Evolutionary conservation across 2,113 vertebrate species (phyloP).

Genomic region (Ibidorhyncha struthersii): DNA sequence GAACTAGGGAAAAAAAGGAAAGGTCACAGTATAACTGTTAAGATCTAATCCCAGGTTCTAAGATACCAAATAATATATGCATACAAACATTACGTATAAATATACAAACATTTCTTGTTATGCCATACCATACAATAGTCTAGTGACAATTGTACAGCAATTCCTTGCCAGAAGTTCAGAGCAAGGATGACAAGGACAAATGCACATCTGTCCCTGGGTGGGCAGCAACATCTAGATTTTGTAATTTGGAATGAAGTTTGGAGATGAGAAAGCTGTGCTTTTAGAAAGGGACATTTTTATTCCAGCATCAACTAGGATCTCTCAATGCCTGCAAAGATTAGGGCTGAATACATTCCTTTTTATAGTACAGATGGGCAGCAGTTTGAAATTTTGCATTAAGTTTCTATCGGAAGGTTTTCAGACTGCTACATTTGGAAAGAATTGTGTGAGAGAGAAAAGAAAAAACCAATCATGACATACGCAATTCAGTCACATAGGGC

Average conservation of each 20-base stretch:
- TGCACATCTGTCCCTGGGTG: not conserved
- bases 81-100: not conserved
- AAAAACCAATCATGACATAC: not conserved
- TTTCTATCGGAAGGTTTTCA: not conserved
- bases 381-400: not conserved
- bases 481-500: not conserved
- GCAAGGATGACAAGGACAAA: not conserved
- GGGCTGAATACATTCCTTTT: not conserved
- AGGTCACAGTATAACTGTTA: not conserved
- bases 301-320: not conserved
- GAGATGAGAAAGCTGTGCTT: not conserved
- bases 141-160: not conserved
- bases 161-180: not conserved
- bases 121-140: not conserved
- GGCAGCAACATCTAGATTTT: not conserved
- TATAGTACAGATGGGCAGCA: not conserved
- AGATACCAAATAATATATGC: not conserved
- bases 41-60: not conserved
- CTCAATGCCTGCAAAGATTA: not conserved
- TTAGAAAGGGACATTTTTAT: not conserved
- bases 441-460: not conserved
- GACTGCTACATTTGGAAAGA: not conserved
- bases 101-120: not conserved
- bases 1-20: constrained; percentile 74
- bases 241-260: not conserved